Conservation (phyloP, 1,140 invertebrate genomes). For the Platyura marginata region DNA sequence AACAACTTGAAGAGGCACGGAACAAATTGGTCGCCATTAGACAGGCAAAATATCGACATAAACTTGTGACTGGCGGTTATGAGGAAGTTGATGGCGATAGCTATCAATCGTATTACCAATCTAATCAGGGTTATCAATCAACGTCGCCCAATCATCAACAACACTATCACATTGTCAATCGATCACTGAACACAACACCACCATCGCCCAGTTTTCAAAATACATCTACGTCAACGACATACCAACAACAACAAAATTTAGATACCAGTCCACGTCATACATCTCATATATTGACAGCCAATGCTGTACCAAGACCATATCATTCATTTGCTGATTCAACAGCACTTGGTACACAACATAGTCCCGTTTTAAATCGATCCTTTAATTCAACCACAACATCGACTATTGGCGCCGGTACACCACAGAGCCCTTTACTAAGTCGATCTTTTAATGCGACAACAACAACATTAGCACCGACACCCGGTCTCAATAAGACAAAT, state of each 20-base stretch:
- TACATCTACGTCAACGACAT: constrained; percentile 7
- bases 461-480: too few species aligned
- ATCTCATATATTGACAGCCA: constrained; percentile 19
- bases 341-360: neutral
- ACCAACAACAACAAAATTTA: constrained; percentile 16
- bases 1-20: constrained; percentile 81
- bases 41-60: constrained; percentile 65
- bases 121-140: too few species aligned
- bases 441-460: neutral
- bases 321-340: constrained; percentile 2
- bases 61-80: constrained; percentile 30
- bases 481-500: constrained; percentile 1
- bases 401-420: too few species aligned
- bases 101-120: constrained; percentile 4
- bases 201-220: constrained; percentile 17
- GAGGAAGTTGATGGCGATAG: constrained; percentile 35
- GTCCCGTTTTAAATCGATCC: constrained; percentile 1
- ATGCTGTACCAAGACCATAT: constrained; percentile 22
- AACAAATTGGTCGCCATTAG: constrained; percentile 69
- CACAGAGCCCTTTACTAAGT: neutral
- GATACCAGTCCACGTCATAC: constrained; percentile 13
- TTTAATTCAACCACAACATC: constrained; percentile 5
- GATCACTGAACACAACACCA: constrained; percentile 13
- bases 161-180: neutral
- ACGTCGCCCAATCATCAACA: neutral